Percentiles rank a stretch among this genome's conserved stretches.
phyloP scores from a whole-genome alignment of 2,888 invertebrate species.

The Phengaris alcon region DNA sequence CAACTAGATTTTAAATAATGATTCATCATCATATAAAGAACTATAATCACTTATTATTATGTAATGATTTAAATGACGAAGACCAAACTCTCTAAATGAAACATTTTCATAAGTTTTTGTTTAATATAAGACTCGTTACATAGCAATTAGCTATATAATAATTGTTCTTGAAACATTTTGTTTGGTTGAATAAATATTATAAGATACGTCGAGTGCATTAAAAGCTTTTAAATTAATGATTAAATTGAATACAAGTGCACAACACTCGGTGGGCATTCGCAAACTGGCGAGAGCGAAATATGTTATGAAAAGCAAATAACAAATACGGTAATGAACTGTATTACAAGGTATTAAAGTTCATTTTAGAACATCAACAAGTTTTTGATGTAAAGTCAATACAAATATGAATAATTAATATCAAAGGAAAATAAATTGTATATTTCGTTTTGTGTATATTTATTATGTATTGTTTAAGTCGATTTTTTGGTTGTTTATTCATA shows the following conservation, averaged over 20 bases:
- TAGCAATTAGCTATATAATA: background rate
- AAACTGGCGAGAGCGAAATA: constrained; percentile 33
- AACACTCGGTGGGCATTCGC: constrained; percentile 33
- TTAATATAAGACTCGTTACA: background rate
- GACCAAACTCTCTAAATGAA: too few species aligned
- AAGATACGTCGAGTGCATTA: constrained; percentile 29
- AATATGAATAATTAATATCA: constrained; percentile 24
- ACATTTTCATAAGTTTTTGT: background rate
- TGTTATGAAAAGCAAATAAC: constrained; percentile 25
- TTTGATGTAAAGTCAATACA: constrained; percentile 18
- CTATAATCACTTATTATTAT: too few species aligned
- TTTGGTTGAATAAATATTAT: background rate
- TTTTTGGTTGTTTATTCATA: background rate
- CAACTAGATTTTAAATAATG: too few species aligned
- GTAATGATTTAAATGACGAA: too few species aligned
- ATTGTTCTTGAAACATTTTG: background rate
- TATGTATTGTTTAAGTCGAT: constrained; percentile 12
- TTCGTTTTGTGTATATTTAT: constrained; percentile 17
- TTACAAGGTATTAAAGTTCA: background rate
- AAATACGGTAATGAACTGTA: background rate
- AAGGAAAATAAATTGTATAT: constrained; percentile 21
- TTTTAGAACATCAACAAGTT: background rate
- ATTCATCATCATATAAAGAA: too few species aligned
- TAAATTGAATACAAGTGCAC: constrained; percentile 37
- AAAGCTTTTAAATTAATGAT: constrained; percentile 39